Percentiles rank a stretch among this genome's conserved stretches.
Conservation (phyloP, 2,797 vertebrate genomes). For the Paedocypris micromegethes region DNA sequence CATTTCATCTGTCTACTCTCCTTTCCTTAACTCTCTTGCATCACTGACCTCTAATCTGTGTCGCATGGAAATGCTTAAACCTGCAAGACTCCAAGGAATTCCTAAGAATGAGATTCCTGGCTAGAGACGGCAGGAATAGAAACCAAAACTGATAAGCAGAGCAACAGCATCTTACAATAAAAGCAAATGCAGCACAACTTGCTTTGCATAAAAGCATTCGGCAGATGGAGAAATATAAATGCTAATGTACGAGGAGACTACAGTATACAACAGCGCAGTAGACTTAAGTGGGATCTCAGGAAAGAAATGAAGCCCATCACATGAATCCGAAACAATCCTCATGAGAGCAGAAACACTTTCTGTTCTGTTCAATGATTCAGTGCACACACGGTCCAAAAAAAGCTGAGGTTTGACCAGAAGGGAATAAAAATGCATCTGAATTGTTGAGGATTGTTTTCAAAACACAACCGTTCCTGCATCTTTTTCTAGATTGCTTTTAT, state of each 20-base stretch:
- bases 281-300: conserved; percentile 1
- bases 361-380: conserved; percentile 9
- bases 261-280: no score
- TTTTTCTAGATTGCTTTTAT: no score
- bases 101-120: conserved; percentile 32
- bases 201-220: no score
- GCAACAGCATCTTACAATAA: conserved; percentile 18
- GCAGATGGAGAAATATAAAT: no score
- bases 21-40: conserved; percentile 39
- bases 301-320: conserved; percentile 19
- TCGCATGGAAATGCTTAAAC: conserved; percentile 46
- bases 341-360: conserved; percentile 5
- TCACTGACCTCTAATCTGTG: conserved; percentile 43
- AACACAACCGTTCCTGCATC: not conserved
- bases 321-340: conserved; percentile 15
- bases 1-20: not conserved
- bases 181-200: no score
- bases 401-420: not conserved
- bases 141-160: conserved; percentile 34
- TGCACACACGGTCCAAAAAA: not conserved
- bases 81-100: conserved; percentile 40
- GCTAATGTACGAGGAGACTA: no score
- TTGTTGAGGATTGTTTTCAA: not conserved
- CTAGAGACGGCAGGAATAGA: conserved; percentile 34
- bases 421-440: not conserved